Evolutionary conservation across 2,113 vertebrate genomes (phyloP).

Genomic region (Pardalotus punctatus): DNA sequence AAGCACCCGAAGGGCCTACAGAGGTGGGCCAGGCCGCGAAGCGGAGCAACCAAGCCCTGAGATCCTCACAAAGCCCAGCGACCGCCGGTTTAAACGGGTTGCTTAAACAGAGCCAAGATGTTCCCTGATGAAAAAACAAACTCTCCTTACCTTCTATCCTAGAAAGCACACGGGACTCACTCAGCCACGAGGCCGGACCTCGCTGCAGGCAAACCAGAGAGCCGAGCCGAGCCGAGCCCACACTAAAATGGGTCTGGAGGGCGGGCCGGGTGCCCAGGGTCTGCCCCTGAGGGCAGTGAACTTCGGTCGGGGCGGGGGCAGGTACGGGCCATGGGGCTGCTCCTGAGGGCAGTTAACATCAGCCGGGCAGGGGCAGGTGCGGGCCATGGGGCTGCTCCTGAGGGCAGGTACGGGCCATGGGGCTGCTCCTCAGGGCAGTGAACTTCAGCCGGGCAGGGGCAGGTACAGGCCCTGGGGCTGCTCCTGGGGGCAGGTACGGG

Average conservation of each 20-base stretch:
- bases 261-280: neutral
- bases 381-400: fast-evolving
- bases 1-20: neutral
- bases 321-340: neutral
- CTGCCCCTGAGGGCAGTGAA: neutral
- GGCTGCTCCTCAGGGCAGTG: neutral
- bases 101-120: neutral
- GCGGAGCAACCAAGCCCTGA: neutral
- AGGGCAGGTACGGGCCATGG: neutral
- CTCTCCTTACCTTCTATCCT: neutral
- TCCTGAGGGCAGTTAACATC: neutral
- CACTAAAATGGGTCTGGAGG: fast-evolving
- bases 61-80: fast-evolving
- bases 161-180: fast-evolving
- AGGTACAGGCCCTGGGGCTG: too few relatives aligned
- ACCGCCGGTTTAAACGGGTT: neutral
- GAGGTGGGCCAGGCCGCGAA: fast-evolving
- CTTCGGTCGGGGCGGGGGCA: neutral
- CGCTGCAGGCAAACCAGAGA: fast-evolving
- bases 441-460: neutral
- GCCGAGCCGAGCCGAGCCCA: fast-evolving
- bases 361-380: fast-evolving
- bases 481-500: too few relatives aligned
- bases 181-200: fast-evolving
- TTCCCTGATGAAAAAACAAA: neutral